A percentile compares a stretch with the other conserved stretches of the same genome.
These are phyloP conservation scores for Aptenodytes forsteri DNA, from an alignment of 2,113 vertebrate species.

Conservation along the genomic window DNA sequence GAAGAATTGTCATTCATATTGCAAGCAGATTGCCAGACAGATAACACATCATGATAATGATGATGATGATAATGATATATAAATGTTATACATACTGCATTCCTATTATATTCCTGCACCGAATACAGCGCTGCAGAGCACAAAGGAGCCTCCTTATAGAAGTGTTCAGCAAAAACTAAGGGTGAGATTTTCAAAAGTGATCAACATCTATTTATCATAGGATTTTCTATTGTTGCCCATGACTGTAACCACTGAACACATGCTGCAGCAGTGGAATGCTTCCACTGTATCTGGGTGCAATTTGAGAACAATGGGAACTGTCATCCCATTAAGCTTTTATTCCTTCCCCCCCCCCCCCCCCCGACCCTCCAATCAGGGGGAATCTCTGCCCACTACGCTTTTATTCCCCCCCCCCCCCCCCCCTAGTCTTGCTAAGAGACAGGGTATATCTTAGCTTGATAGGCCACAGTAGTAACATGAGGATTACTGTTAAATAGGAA, in stretches of 20 bases:
- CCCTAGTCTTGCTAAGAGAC: background rate
- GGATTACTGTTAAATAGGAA: background rate
- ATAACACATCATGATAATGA: constrained; percentile 21
- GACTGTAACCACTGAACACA: background rate
- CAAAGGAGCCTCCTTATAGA: background rate
- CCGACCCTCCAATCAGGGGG: no score
- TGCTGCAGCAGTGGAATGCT: background rate
- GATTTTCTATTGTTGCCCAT: background rate
- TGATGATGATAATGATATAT: constrained; percentile 5
- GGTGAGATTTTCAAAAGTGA: background rate
- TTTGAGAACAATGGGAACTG: constrained; percentile 36
- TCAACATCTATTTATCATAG: background rate
- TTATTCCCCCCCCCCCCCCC: background rate
- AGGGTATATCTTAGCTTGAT: background rate
- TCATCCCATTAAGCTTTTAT: background rate
- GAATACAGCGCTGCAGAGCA: background rate
- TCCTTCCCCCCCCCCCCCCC: background rate
- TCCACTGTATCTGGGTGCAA: background rate
- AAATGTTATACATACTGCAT: background rate
- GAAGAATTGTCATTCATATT: constrained; percentile 53
- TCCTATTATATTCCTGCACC: background rate
- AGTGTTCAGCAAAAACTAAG: background rate
- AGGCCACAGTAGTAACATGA: background rate
- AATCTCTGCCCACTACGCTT: no score
- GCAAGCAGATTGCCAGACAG: constrained; percentile 54